A percentile compares a stretch with the other conserved stretches of the same genome.
Conservation (phyloP, 2,888 invertebrate species). For the Drosophila mayaguana region DNA sequence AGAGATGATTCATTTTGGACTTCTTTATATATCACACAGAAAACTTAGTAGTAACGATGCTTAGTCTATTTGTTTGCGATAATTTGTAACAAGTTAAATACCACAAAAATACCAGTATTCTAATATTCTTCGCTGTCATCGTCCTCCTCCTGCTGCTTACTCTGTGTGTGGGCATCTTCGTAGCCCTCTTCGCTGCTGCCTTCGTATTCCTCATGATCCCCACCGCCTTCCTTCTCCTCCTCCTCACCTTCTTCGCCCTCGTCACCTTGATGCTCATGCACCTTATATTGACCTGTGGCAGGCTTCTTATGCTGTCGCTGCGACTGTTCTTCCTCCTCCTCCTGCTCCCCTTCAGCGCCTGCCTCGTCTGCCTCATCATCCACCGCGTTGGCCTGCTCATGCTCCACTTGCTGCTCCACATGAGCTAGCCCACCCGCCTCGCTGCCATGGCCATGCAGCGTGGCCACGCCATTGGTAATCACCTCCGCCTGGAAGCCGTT, state of each 20-base stretch:
- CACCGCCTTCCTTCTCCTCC: slow-evolving; percentile 37
- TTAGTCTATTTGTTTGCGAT: background rate
- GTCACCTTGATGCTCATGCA: slow-evolving; percentile 57
- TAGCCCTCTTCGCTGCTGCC: slow-evolving; percentile 74
- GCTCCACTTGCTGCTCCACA: slow-evolving; percentile 62
- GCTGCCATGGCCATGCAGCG: slow-evolving; percentile 77
- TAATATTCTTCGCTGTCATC: slow-evolving; percentile 62
- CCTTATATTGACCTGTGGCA: slow-evolving; percentile 46
- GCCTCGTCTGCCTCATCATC: slow-evolving; percentile 17
- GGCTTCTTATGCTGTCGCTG: slow-evolving; percentile 10
- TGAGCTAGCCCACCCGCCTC: slow-evolving; percentile 25
- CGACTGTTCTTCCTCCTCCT: slow-evolving; percentile 1
- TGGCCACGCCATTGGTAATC: slow-evolving; percentile 82
- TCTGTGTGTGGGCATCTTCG: slow-evolving; percentile 65
- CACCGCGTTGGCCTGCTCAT: slow-evolving; percentile 39
- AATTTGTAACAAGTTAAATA: background rate
- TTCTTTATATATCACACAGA: slow-evolving; percentile 3
- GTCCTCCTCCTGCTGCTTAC: slow-evolving; percentile 49
- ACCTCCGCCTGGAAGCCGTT: slow-evolving; percentile 90
- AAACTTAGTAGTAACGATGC: background rate
- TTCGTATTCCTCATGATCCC: slow-evolving; percentile 64
- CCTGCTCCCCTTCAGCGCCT: slow-evolving; percentile 4
- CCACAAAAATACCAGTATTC: slow-evolving; percentile 2
- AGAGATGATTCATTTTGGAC: background rate
- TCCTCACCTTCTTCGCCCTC: slow-evolving; percentile 23